Base-by-base conservation (phyloP, 30 jellyfish, hydroid and myxozoan genomes). In the Turritopsis dohrnii region DNA sequence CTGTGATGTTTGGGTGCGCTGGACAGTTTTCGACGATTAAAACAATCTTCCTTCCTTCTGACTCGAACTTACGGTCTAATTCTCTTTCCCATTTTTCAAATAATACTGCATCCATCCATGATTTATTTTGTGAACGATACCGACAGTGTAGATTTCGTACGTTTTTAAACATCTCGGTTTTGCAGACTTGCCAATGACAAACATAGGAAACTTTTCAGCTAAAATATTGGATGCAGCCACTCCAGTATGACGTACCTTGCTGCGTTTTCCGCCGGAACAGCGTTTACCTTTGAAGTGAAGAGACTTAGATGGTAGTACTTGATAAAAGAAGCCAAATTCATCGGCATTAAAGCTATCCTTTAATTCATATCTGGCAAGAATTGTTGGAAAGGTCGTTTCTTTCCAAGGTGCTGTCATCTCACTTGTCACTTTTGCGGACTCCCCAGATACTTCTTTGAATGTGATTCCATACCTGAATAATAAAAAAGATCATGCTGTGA, bases 1-100 rank as follows among this genome's bases (percentile, higher is more conserved):
- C 75, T 85, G 84, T 71, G 41, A 90, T 75, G 30, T 74, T 54
- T 54, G 92, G 92, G 54, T 80, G 96, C 16, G 95, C 79, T 1
- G 95, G 86, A 53, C 95, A 79, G 71, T 90, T 90, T 71, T 89
- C 88, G 77, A 84, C 79, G 8, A 84, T 72, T 76, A 80, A 23
- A 23, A 84, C 95, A 53, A 77, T 80, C 65, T 90, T 85, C 66
- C 97, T 65, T 76, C 72, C 81, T 74, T 81, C 73, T 52, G 23
- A 29, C 24, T 28, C 89, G 52, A 90, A 54, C 30, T 79, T 82
- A 21, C 79, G 86, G 73, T 82, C 97, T 1, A 90, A 81, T 83
- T 53, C 85, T 21, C 88, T 87, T 41, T 85, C 52, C 96, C 91
- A 89, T 72, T 84, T 96, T 52, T 86, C 77, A 81, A 89, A 85